phyloP scores from a whole-genome alignment of 2,888 invertebrate species.

The Cinara cedri region DNA sequence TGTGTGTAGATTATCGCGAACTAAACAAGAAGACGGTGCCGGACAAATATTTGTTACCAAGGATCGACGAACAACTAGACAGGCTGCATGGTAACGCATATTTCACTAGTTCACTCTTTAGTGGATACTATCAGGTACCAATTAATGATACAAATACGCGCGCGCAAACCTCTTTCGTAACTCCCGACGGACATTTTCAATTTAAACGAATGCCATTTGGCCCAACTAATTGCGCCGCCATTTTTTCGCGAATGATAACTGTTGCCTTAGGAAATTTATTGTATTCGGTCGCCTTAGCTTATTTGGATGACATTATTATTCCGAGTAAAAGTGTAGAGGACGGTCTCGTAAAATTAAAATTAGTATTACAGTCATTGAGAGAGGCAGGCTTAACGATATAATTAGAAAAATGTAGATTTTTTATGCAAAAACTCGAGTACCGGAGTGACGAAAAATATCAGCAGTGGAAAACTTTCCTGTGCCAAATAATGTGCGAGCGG shows the following conservation, averaged over 20 bases:
- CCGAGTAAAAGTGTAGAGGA: neutral
- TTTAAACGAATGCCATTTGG: too few relatives aligned
- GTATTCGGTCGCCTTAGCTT: neutral
- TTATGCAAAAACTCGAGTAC: conserved; percentile 1
- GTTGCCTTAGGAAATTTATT: neutral
- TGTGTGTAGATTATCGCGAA: conserved; percentile 2
- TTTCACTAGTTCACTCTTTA: conserved; percentile 13
- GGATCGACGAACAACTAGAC: conserved; percentile 1
- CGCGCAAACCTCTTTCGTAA: neutral
- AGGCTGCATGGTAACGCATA: neutral
- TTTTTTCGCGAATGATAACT: neutral
- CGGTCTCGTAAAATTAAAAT: neutral
- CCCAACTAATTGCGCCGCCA: too few relatives aligned
- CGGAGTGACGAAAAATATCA: neutral
- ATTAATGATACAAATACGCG: neutral
- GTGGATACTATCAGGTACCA: conserved; percentile 24
- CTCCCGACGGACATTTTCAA: too few relatives aligned
- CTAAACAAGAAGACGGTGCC: neutral
- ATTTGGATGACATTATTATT: conserved; percentile 1
- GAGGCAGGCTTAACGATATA: neutral
- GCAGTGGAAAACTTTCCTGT: neutral
- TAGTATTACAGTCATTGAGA: neutral
- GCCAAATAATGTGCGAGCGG: neutral
- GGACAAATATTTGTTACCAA: neutral
- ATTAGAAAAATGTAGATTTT: conserved; percentile 13